Conservation (phyloP, 2,888 invertebrate genomes). For the Kuschelorhynchus macadamiae region DNA sequence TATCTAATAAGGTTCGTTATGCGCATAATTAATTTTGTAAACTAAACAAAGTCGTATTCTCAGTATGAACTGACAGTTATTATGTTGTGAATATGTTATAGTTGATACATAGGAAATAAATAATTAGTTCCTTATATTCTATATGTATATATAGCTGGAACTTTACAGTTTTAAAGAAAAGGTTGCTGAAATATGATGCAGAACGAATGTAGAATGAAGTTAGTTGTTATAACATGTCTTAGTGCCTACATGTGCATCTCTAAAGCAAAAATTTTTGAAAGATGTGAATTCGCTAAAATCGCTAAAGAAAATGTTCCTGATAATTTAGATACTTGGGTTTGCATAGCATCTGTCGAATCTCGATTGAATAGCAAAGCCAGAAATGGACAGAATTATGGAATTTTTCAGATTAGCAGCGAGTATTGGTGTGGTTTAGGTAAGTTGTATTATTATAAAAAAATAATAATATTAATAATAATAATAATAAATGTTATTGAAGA, state of each 20-base stretch:
- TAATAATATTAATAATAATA: no score
- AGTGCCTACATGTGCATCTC: no score
- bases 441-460: background rate
- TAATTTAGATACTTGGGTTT: constrained; percentile 55
- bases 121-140: background rate
- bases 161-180: background rate
- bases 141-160: constrained; percentile 6
- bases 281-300: constrained; percentile 52
- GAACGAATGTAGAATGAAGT: no score
- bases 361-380: constrained; percentile 51
- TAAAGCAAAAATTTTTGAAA: constrained; percentile 45
- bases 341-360: constrained; percentile 54
- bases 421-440: constrained; percentile 48
- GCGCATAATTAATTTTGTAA: no score
- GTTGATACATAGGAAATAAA: no score
- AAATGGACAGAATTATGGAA: constrained; percentile 52
- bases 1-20: background rate
- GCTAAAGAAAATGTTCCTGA: constrained; percentile 72
- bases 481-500: no score
- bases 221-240: background rate
- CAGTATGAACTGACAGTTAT: no score
- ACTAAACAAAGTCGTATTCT: no score
- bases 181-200: no score
- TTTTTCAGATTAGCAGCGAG: constrained; percentile 53
- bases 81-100: no score